Evolutionary conservation across 2,797 vertebrate genomes (phyloP), one percentile per base, ranked within the genome.

Genomic region (Furcifer pardalis): DNA sequence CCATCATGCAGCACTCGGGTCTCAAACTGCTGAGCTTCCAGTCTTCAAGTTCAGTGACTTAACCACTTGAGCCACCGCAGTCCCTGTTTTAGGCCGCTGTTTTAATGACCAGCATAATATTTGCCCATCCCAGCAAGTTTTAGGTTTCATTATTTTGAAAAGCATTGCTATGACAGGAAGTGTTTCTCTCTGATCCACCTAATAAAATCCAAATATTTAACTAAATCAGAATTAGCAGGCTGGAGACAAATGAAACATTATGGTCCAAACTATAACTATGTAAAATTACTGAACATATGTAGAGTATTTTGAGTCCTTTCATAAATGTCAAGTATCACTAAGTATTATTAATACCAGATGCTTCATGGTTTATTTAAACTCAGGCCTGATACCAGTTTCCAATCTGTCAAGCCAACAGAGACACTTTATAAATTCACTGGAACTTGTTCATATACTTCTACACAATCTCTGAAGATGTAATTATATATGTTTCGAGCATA

Each of bases 301-400:
- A 56, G 13, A 46, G 23, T 32, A 23, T 23, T n/a, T 37, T 27
- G 12, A 37, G 21, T 7, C n/a, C 59, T 82, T 73, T 27, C 25
- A 42, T 72, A 73, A 46, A 73, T 82, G 25, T 62, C 46, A 73
- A 42, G 13, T 73, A 59, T 25, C 1, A 3, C 46, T 73, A 73
- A 32, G 10, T n/a, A 40, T 49, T 73, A 10, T 25, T 65, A 63
- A 37, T 71, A 81, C 35, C 71, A 37, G 59, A 6, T 25, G 17
- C 19, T 84, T 46, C 2, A 46, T 79, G 84, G 25, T 35, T 75
- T 66, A 79, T 86, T 79, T 68, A 74, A 17, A n/a, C 46, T n/a
- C 35, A 60, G 4, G 35, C n/a, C 30, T 84, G 0, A 2, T 44
- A 23, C 46, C 15, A 25, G 63, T 56, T 44, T 30, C 77, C n/a